Base-by-base conservation (phyloP, 2,888 invertebrate species). In the Agriopis leucophaearia region DNA sequence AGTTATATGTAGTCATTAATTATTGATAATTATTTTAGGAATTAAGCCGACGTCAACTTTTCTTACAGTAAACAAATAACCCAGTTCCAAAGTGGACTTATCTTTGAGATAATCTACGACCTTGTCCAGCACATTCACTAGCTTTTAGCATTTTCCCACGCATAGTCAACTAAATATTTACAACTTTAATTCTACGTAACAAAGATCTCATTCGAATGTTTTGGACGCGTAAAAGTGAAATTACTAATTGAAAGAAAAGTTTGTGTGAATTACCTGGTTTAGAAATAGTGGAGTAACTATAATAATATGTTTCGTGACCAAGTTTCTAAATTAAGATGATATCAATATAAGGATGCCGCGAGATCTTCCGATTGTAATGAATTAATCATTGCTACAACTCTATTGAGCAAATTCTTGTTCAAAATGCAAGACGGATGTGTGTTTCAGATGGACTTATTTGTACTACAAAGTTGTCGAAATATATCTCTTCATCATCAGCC, bases 51-150 rank as follows among this genome's bases (percentile, higher is more conserved):
- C 59, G 45, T 48, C 55, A 42, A 40, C 18, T 40, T 52, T 50
- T 40, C 15, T 51, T 40, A 56, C 64, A 61, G 51, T 69, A 70
- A 58, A 62, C 61, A 71, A 71, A 70, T 47, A 70, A 67, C 61
- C 73, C 60, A 59, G 59, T 71, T 71, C 56, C 42, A 65, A 64
- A 62, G 57, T 59, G 56, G 45, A 66, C 48, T 68, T 69, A 75
- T 75, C 75, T 70, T 13, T 27, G 13, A 64, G 71, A 74, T 72
- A 61, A 75, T 74, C 74, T 72, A 1, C 52, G 70, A 75, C 74
- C 75, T 76, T 76, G 66, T 60, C 70, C 62, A 62, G 58, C 70
- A 73, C 74, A 74, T 74, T 73, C 72, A 66, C 74, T 66, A 57
- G 57, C 48, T 69, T 64, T 61, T 52, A 64, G 48, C 18, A 40